These are phyloP conservation scores for Torymus aiolomorphi DNA, from an alignment of 2,888 invertebrate genomes.

Conservation along the genomic window DNA sequence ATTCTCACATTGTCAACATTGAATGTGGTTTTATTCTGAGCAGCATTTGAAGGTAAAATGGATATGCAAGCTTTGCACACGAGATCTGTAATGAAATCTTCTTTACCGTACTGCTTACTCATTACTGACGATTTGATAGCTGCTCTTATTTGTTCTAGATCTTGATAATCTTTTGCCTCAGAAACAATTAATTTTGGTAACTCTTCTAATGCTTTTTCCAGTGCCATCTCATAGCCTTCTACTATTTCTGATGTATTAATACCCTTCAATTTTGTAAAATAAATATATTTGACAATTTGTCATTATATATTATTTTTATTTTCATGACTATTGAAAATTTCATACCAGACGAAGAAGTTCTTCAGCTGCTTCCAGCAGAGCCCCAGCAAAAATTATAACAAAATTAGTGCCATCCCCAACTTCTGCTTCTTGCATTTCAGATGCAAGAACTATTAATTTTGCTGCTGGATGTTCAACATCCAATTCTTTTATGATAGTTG, in stretches of 20 bases:
- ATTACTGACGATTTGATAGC: conserved; percentile 90
- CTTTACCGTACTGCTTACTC: conserved; percentile 98
- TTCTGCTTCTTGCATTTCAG: conserved; percentile 99
- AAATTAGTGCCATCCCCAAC: conserved; percentile 99
- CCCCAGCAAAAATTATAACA: conserved; percentile 95
- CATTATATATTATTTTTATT: too few relatives aligned
- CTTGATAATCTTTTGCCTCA: conserved; percentile 83
- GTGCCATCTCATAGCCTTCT: conserved; percentile 94
- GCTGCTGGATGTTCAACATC: conserved; percentile 99
- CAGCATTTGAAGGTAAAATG: conserved; percentile 80
- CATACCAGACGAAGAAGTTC: conserved; percentile 89
- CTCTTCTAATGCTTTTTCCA: conserved; percentile 92
- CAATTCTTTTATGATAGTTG: conserved; percentile 95
- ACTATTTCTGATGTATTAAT: conserved; percentile 97
- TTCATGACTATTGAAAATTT: too few relatives aligned
- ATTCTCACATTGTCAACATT: conserved; percentile 98
- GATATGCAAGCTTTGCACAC: conserved; percentile 93
- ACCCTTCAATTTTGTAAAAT: conserved; percentile 78
- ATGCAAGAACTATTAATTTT: conserved; percentile 95
- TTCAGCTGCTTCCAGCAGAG: conserved; percentile 93
- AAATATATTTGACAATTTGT: too few relatives aligned
- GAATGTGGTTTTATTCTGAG: conserved; percentile 86
- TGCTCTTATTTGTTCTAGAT: conserved; percentile 83
- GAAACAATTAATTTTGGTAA: conserved; percentile 88
- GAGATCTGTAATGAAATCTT: conserved; percentile 91